Conservation (phyloP, 2,797 vertebrate genomes). For the Lophius americanus region DNA sequence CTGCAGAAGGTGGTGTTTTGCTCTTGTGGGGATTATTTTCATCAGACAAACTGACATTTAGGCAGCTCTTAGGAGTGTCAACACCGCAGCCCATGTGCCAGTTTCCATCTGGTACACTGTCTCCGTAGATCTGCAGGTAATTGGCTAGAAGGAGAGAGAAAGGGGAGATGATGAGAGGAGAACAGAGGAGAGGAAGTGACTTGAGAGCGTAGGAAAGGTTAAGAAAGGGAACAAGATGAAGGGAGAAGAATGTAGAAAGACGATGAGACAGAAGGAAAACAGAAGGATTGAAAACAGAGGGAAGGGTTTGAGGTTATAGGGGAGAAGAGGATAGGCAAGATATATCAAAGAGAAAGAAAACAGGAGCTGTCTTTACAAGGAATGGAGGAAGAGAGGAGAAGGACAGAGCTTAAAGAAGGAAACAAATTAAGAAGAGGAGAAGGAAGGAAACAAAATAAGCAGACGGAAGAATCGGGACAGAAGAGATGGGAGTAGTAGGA, state of each 20-base stretch:
- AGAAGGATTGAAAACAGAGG: not conserved
- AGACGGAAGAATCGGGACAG: too few species aligned
- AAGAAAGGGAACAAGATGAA: not conserved
- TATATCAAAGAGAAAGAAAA: not conserved
- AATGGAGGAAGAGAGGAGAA: not conserved
- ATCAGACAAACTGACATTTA: conserved; percentile 67
- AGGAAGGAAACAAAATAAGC: not conserved
- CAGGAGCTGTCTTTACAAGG: too few species aligned
- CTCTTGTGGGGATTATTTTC: conserved; percentile 63
- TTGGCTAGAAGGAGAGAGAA: conserved; percentile 10
- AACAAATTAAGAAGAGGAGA: not conserved
- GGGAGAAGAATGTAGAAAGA: too few species aligned
- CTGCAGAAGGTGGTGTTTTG: conserved; percentile 60
- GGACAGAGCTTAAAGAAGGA: not conserved
- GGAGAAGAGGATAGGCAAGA: not conserved
- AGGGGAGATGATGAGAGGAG: not conserved
- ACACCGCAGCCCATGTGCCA: conserved; percentile 41
- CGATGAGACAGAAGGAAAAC: not conserved
- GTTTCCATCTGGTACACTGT: conserved; percentile 13
- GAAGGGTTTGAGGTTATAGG: not conserved
- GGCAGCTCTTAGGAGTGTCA: conserved; percentile 48
- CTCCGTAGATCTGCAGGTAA: conserved; percentile 25
- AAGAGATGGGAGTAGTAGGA: not conserved
- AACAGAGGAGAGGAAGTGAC: too few species aligned
- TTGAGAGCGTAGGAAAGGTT: too few species aligned